Conservation (phyloP, 2,888 invertebrate species). For the Adineta ricciae region DNA sequence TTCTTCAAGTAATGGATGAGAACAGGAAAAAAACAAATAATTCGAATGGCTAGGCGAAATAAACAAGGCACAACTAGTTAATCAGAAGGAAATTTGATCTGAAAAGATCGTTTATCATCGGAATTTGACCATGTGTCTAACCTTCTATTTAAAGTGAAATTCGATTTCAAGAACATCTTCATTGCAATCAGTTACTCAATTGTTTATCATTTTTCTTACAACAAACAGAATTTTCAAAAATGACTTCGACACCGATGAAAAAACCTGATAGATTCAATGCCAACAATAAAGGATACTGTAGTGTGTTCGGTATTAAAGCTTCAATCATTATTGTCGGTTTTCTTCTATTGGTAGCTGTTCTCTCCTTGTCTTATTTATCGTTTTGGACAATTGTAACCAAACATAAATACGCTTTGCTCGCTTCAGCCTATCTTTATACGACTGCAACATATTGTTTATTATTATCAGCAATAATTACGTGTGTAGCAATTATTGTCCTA, state of each 20-base stretch:
- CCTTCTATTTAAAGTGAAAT: not conserved
- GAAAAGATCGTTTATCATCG: not conserved
- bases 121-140: not conserved
- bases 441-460: not conserved
- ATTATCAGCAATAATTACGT: not conserved
- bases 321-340: not conserved
- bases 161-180: not conserved
- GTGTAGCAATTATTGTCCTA: not conserved
- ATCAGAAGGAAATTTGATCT: not conserved
- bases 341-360: not conserved
- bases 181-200: not conserved
- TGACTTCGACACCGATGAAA: not conserved
- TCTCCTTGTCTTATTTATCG: not conserved
- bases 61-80: not conserved
- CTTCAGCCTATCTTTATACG: not conserved
- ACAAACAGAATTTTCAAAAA: not conserved
- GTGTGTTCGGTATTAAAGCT: not conserved
- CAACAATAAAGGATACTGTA: not conserved
- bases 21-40: not conserved
- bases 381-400: not conserved
- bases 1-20: not conserved
- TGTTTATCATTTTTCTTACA: too few species aligned
- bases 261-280: not conserved
- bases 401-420: conserved; percentile 2
- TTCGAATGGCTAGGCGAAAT: not conserved